Evolutionary conservation across 2,113 vertebrate species (phyloP).

Genomic region (Eurystomus gularis): DNA sequence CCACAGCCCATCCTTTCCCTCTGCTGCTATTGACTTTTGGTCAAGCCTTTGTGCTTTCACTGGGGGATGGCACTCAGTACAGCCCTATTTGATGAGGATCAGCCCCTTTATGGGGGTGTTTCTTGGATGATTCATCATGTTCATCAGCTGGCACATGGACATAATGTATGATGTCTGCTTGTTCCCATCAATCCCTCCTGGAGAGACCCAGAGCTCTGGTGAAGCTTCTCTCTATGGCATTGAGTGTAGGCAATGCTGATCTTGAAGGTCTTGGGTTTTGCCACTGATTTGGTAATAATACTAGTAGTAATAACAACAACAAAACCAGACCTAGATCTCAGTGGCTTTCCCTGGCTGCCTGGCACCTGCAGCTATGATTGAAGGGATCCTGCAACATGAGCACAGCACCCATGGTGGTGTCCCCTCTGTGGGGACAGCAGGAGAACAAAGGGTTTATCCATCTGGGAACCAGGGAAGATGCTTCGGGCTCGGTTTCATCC

Average conservation of each 20-base stretch:
- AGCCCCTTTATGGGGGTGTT: accelerated
- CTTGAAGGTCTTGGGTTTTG: not conserved
- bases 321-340: not conserved
- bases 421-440: not conserved
- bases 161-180: not conserved
- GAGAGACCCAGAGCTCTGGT: not conserved
- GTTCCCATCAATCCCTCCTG: not conserved
- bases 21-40: not conserved
- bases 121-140: not conserved
- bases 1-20: not conserved
- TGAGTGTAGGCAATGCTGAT: not conserved
- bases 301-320: not conserved
- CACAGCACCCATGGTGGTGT: not conserved
- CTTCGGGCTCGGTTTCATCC: not conserved
- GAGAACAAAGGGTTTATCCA: not conserved
- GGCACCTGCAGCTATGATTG: not conserved
- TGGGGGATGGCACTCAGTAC: not conserved
- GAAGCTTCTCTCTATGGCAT: not conserved
- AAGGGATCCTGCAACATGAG: not conserved
- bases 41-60: not conserved
- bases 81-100: not conserved
- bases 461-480: not conserved
- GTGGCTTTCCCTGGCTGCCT: not conserved
- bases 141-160: not conserved
- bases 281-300: not conserved